A percentile compares a stretch with the other conserved stretches of the same genome.
Conservation (phyloP, 2,113 vertebrate genomes). For the Osmerus eperlanus region DNA sequence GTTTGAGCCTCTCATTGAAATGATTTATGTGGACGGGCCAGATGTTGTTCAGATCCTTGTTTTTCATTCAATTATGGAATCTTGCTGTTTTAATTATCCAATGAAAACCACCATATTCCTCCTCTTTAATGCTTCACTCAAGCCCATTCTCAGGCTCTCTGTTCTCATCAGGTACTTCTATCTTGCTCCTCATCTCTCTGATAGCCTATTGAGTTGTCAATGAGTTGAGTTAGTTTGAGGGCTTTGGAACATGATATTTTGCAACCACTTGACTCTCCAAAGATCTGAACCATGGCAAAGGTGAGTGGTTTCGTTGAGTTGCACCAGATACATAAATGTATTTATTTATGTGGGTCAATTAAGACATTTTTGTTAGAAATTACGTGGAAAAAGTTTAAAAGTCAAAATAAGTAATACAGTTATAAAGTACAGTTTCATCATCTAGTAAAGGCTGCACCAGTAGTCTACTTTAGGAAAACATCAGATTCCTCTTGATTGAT, state of each 20-base stretch:
- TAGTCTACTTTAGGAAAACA: background rate
- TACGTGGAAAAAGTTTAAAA: no score
- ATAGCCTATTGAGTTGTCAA: constrained; percentile 34
- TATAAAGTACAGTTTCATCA: no score
- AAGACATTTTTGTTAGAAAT: no score
- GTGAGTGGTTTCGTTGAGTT: no score
- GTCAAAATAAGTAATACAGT: no score
- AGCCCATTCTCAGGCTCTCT: constrained; percentile 62
- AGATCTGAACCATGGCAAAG: no score
- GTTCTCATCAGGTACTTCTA: constrained; percentile 51
- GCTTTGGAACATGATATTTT: constrained; percentile 5
- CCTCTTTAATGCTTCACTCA: constrained; percentile 66
- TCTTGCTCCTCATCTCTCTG: constrained; percentile 13
- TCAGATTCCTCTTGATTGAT: background rate
- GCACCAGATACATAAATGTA: no score
- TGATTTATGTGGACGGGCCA: constrained; percentile 77
- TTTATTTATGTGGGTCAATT: no score
- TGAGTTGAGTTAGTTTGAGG: constrained; percentile 25
- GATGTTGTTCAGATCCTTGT: constrained; percentile 77
- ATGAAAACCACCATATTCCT: constrained; percentile 71
- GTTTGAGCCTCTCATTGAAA: constrained; percentile 70
- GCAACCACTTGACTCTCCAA: background rate
- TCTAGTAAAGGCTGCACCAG: background rate
- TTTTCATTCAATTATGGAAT: constrained; percentile 79
- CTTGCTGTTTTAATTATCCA: constrained; percentile 78